Conservation (phyloP, 2,113 vertebrate species). For the Syrmaticus mikado region DNA sequence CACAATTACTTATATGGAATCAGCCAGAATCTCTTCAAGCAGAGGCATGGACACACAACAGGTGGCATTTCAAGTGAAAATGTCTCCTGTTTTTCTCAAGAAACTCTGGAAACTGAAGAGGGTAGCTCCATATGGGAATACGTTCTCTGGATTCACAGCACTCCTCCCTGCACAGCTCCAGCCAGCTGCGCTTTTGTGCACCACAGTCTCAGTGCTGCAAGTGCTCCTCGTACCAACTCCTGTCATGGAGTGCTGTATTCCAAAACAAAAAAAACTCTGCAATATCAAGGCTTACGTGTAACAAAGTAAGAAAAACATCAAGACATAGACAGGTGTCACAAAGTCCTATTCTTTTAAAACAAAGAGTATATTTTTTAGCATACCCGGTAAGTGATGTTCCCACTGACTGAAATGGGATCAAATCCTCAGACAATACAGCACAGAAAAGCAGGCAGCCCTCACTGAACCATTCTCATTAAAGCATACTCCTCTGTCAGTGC, state of each 20-base stretch:
- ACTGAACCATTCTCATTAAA: slow-evolving; percentile 67
- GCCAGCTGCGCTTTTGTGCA: background rate
- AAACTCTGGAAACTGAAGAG: background rate
- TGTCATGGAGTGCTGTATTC: background rate
- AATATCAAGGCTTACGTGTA: background rate
- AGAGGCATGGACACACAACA: background rate
- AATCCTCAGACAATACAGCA: slow-evolving; percentile 37
- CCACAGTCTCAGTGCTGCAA: background rate
- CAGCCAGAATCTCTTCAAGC: background rate
- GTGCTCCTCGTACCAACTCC: background rate
- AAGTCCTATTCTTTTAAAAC: background rate
- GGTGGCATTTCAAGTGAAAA: background rate
- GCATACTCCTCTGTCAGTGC: slow-evolving; percentile 40
- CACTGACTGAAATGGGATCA: background rate
- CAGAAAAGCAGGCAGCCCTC: slow-evolving; percentile 35
- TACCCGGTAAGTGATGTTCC: background rate
- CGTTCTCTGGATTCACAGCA: background rate
- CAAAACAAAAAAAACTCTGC: background rate
- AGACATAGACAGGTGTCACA: slow-evolving; percentile 5
- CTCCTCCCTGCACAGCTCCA: background rate
- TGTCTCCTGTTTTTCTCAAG: background rate
- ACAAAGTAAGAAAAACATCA: slow-evolving; percentile 7
- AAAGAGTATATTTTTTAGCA: background rate
- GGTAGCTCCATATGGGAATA: background rate
- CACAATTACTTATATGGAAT: background rate